Evolutionary conservation across 64 coral and sea anemone genomes (phyloP).

Genomic region (Porites australiensis): DNA sequence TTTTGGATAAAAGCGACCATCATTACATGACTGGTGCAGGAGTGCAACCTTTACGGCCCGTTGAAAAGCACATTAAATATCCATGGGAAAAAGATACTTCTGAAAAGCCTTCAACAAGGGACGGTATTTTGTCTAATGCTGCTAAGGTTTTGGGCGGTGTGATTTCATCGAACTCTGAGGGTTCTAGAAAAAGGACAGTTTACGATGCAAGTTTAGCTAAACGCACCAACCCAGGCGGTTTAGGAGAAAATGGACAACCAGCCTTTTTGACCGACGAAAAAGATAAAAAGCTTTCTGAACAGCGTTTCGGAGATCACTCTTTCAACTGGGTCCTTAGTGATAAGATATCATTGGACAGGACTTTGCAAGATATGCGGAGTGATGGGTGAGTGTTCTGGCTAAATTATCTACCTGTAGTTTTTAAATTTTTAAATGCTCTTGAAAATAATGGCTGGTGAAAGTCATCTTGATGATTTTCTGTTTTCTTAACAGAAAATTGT

Average conservation of each 20-base stretch:
- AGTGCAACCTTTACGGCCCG: slow-evolving; percentile 84
- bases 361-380: slow-evolving; percentile 88
- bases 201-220: slow-evolving; percentile 90
- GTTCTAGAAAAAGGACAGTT: slow-evolving; percentile 37
- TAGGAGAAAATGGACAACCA: slow-evolving; percentile 88
- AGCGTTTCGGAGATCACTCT: slow-evolving; percentile 93
- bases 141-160: slow-evolving; percentile 87
- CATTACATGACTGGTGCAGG: slow-evolving; percentile 98
- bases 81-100: slow-evolving; percentile 84
- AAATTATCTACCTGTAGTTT: background rate
- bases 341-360: slow-evolving; percentile 92
- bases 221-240: slow-evolving; percentile 77
- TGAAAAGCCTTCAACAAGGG: slow-evolving; percentile 3
- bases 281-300: slow-evolving; percentile 93
- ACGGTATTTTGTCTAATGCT: slow-evolving; percentile 70
- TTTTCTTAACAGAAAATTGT: no score
- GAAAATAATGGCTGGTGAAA: no score
- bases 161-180: slow-evolving; percentile 59
- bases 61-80: slow-evolving; percentile 95
- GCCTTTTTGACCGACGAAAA: slow-evolving; percentile 86
- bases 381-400: slow-evolving; percentile 63
- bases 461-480: no score
- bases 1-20: slow-evolving; percentile 60
- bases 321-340: slow-evolving; percentile 99
- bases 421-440: no score